Percentiles rank a stretch among this genome's conserved stretches.
Evolutionary conservation across 2,113 vertebrate genomes (phyloP).

Genomic region (Hemicordylus capensis): DNA sequence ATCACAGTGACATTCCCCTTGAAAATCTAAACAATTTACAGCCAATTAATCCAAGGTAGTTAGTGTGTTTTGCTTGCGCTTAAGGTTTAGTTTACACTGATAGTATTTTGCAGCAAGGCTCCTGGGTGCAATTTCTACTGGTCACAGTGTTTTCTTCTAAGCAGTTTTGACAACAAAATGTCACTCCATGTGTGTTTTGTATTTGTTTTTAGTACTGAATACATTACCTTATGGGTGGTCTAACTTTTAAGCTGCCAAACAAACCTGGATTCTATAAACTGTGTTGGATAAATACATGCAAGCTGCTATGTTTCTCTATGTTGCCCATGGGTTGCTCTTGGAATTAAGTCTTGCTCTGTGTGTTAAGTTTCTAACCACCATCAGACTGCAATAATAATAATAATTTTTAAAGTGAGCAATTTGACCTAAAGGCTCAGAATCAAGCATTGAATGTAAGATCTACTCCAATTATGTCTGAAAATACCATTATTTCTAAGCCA

Average conservation of each 20-base stretch:
- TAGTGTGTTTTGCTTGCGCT: neutral
- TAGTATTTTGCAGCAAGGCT: neutral
- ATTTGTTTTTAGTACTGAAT: neutral
- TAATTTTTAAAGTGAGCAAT: neutral
- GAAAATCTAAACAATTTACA: neutral
- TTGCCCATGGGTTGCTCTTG: neutral
- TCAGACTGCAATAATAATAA: neutral
- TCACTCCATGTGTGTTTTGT: neutral
- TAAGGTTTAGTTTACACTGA: neutral
- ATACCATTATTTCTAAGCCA: neutral
- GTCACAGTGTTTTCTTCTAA: neutral
- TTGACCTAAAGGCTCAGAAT: neutral
- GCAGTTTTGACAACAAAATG: conserved; percentile 1
- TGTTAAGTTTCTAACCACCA: neutral
- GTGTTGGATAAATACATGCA: neutral
- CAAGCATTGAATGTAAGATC: neutral
- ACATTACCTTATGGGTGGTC: neutral
- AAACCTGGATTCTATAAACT: neutral
- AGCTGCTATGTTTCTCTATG: neutral
- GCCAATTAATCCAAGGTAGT: neutral
- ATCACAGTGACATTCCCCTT: neutral
- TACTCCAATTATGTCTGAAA: neutral
- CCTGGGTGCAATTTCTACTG: neutral
- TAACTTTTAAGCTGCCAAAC: conserved; percentile 1
- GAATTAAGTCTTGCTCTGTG: neutral